Evolutionary conservation across 1,140 invertebrate species (phyloP), one percentile per base, ranked within the genome.

Genomic region (Planococcus citri): DNA sequence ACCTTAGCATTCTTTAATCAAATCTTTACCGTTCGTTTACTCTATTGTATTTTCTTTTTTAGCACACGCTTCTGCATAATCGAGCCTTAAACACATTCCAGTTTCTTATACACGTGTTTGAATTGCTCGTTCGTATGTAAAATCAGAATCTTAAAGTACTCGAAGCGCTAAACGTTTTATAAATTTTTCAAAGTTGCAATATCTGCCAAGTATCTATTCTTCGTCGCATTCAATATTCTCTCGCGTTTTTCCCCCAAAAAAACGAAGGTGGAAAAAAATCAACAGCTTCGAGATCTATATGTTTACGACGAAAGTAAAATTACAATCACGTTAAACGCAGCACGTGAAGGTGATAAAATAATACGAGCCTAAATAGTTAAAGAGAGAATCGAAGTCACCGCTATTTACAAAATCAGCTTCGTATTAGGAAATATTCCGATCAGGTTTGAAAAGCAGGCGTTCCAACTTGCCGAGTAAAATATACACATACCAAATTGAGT

Each of bases 331-430:
- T 51, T 51, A 51, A 51, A 51, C n/a, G 4, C 41, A 20, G 41
- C 41, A 20, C 41, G 41, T 51, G 41, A 51, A 51, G n/a, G 41
- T 51, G 41, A 51, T 51, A 51, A 51, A 51, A 51, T 51, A 51
- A 51, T 51, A 51, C 41, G 12, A 51, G 41, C 41, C 41, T 51
- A 51, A 51, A 51, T 51, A 51, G 12, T 51, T 14, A 20, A 51
- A 51, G 17, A 37, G 33, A 14, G n/a, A 51, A 33, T 33, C 29
- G 29, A 33, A 33, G 29, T 33, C 29, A 33, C 29, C 29, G 29
- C 29, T 33, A 33, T 33, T 33, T 33, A 6, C 12, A 12, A 33
- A 33, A 33, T 33, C 29, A 33, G 29, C 29, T 33, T 12, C 29
- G 29, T 33, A 33, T 33, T 51, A 51, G 41, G 12, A 51, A 51